Base-by-base conservation (phyloP, 2,797 vertebrate genomes). In the Brachyalestes nurse region DNA sequence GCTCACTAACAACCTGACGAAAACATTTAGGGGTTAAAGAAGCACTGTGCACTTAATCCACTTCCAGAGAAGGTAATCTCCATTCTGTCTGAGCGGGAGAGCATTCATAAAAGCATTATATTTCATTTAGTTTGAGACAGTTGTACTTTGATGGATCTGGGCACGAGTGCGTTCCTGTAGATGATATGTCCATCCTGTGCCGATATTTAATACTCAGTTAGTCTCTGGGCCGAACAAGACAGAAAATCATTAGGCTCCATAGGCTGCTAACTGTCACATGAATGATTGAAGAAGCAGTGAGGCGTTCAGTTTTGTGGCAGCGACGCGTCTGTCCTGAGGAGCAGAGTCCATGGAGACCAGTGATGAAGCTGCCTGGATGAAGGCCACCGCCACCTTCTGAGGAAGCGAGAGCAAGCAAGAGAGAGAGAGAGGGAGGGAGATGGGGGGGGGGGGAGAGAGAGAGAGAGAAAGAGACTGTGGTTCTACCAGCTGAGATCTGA, bases 191-290 rank as follows among this genome's bases (percentile, higher is more conserved):
- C 93, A 88, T 91, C 87, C 89, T 88, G 89, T 23, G 87, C 84
- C 82, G 82, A 91, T 93, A 93, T 93, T 93, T 94, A 94, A 94
- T 94, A 91, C 90, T 87, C 87, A 64, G 82, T 93, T 93, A 91
- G 83, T 85, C 90, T 75, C 88, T 83, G 49, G 78, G 82, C 90
- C 25, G 88, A 90, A 94, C 94, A 94, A 93, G 94, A 94, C 94
- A 92, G 92, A 90, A 94, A 94, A 95, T 95, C 94, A 94, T 95
- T 95, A 94, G 90, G 89, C 91, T 90, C 90, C 75, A 86, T 74
- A 88, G 93, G 90, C 92, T 83, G 92, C 92, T 95, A 93, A 94
- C 93, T 92, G 92, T 94, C 93, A 94, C 90, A 93, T 91, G 91
- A 94, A 91, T 93, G 93, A 95, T 92, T 93, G 93, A 94, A 89